These are phyloP conservation scores for Pangasianodon hypophthalmus DNA, from an alignment of 2,113 vertebrate species.

Conservation along the genomic window DNA sequence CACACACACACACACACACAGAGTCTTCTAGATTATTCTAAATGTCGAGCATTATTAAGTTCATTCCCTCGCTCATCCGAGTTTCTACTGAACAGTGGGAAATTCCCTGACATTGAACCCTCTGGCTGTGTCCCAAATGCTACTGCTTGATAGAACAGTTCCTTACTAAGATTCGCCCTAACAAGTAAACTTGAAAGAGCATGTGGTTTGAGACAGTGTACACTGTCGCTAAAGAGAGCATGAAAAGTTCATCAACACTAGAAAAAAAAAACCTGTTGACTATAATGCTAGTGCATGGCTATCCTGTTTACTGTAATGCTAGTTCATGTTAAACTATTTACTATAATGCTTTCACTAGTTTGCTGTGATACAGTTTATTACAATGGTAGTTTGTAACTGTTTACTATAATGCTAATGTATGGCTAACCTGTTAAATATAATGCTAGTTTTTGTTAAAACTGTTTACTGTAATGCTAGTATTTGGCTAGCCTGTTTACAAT, in stretches of 20 bases:
- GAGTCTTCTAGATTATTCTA: not conserved
- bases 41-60: conserved; percentile 2
- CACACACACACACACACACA: conserved; percentile 5
- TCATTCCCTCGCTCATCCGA: not conserved
- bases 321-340: not conserved
- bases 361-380: not conserved
- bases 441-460: not conserved
- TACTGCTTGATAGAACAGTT: conserved; percentile 12
- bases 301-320: not conserved
- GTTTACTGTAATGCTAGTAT: not conserved
- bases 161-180: not conserved
- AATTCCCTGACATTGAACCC: conserved; percentile 18
- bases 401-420: too few relatives aligned
- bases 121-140: conserved; percentile 18
- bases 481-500: not conserved
- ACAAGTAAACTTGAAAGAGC: not conserved
- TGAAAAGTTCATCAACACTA: not conserved
- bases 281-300: not conserved
- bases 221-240: not conserved
- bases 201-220: not conserved
- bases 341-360: not conserved
- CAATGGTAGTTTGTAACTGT: not conserved
- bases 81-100: not conserved
- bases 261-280: too few relatives aligned
- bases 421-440: not conserved